Conservation (phyloP, 2,113 vertebrate species). For the Mugil cephalus region DNA sequence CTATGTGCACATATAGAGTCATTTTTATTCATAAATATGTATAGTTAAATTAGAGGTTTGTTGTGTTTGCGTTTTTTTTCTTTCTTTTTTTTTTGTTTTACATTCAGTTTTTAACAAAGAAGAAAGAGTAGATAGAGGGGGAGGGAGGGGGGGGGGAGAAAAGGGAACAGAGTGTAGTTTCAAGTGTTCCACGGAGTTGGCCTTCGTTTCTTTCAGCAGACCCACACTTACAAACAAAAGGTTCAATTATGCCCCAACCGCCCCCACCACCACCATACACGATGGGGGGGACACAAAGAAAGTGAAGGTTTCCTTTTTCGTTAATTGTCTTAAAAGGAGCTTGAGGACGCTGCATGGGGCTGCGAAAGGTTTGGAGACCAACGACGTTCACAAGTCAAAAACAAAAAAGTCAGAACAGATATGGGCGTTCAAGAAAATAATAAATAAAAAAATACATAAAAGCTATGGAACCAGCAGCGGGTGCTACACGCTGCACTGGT, state of each 20-base stretch:
- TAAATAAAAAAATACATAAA: too few species aligned
- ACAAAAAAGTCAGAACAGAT: conserved; percentile 18
- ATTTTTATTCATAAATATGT: conserved; percentile 81
- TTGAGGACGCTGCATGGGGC: conserved; percentile 1
- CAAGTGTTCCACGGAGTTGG: conserved; percentile 48
- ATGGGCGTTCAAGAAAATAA: too few species aligned
- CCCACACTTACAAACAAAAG: conserved; percentile 28
- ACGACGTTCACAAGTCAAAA: conserved; percentile 19
- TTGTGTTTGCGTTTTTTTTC: conserved; percentile 73
- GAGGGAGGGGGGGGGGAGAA: too few species aligned
- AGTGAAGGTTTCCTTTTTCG: too few species aligned
- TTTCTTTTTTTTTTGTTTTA: conserved; percentile 67
- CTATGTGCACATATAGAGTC: conserved; percentile 80
- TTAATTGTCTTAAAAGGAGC: background rate
- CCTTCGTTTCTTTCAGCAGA: conserved; percentile 45
- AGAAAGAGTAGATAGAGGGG: conserved; percentile 66
- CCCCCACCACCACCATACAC: too few species aligned
- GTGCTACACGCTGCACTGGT: conserved; percentile 37
- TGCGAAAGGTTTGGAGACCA: conserved; percentile 34
- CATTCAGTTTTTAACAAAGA: conserved; percentile 81
- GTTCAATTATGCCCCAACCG: too few species aligned
- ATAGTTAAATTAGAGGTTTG: conserved; percentile 82
- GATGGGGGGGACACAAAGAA: too few species aligned
- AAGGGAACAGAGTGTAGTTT: conserved; percentile 50
- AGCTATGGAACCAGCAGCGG: conserved; percentile 54